phyloP scores from a whole-genome alignment of 2,888 invertebrate species.

The Lycocerus yunnanus region DNA sequence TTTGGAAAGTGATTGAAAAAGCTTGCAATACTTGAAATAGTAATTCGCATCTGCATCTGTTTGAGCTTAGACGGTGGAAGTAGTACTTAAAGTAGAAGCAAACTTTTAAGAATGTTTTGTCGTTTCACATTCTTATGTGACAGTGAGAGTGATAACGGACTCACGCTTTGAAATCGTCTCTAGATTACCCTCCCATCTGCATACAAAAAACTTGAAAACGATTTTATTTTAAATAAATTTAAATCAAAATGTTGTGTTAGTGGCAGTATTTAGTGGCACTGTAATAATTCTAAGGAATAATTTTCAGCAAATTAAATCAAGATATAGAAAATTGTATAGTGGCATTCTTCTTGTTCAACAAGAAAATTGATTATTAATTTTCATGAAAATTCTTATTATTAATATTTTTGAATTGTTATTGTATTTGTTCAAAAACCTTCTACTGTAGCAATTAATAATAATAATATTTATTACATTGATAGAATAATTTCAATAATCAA shows the following conservation, averaged over 20 bases:
- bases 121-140: slow-evolving; percentile 40
- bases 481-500: too few relatives aligned
- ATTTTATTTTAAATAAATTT: slow-evolving; percentile 12
- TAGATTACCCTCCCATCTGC: slow-evolving; percentile 50
- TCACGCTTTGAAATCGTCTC: slow-evolving; percentile 51
- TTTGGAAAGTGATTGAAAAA: slow-evolving; percentile 47
- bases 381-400: too few relatives aligned
- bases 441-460: too few relatives aligned
- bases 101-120: background rate
- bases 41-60: slow-evolving; percentile 48
- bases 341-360: background rate
- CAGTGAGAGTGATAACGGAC: slow-evolving; percentile 49
- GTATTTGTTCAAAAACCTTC: too few relatives aligned
- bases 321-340: background rate
- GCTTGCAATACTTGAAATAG: slow-evolving; percentile 43
- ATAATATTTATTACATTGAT: too few relatives aligned
- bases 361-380: background rate
- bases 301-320: background rate
- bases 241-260: background rate
- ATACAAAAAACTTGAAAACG: slow-evolving; percentile 37
- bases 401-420: too few relatives aligned
- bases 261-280: background rate
- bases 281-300: background rate
- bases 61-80: slow-evolving; percentile 44
- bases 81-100: slow-evolving; percentile 17